Evolutionary conservation across 2,797 vertebrate species (phyloP), one percentile per base, ranked within the genome.

Genomic region (Poecilia velifera): DNA sequence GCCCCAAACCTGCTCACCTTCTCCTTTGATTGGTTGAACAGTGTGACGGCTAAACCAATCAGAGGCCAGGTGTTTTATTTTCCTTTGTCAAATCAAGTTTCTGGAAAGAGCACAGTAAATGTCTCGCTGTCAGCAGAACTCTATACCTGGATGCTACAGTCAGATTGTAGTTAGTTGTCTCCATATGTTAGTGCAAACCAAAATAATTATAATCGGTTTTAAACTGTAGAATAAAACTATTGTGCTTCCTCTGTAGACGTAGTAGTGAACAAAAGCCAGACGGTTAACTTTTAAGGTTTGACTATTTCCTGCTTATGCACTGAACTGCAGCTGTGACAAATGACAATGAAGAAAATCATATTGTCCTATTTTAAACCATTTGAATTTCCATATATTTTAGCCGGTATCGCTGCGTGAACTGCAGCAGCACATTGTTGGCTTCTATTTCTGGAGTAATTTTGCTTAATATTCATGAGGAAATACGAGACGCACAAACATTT

Each of bases 81-180:
- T 79, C 46, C 70, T 68, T 82, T 82, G 49, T 84, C 79, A 84
- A 71, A 47, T 84, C 81, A 88, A 77, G 83, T 82, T 66, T 8
- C 6, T 20, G 34, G 16, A 64, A 64, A 13, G n/a, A 59, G 13
- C n/a, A 71, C 53, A 76, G 28, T 71, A 51, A 66, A 46, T 73
- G 25, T 72, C 6, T 12, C 75, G 2, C 59, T 18, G 57, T n/a
- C 25, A 39, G 41, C 64, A 73, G 53, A 68, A 45, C 74, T 79
- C 66, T 28, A 34, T 3, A 43, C 16, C 20, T 0, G 0, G 36
- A 57, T 55, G 70, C 78, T 20, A 28, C 28, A 0, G 34, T 59
- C 18, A 22, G 59, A 76, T 28, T 62, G 16, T 18, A 43, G 18
- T 59, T 43, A 45, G 22, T 55, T 3, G 20, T 51, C 46, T 34